Evolutionary conservation across 2,113 vertebrate species (phyloP), one percentile per base, ranked within the genome.

Genomic region (Tragulus kanchil): DNA sequence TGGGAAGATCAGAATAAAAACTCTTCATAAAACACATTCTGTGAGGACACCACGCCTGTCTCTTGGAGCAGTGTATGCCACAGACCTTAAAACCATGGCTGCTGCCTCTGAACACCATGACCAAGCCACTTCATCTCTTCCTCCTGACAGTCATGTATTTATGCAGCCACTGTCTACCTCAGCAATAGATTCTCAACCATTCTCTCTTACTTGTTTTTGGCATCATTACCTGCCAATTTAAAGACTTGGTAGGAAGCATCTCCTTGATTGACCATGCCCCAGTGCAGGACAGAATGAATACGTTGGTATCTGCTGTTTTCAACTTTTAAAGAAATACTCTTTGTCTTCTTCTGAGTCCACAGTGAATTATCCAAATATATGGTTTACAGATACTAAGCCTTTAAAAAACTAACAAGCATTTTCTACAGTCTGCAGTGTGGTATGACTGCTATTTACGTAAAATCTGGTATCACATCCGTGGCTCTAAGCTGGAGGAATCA

Each of bases 401-500:
- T 19, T 28, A 71, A 69, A 36, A 67, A 36, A 19, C 6, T 25
- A 58, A 9, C 13, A 62, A 28, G 25, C 6, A 45, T 25, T 11
- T 10, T 73, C 14, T 26, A 50, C 0, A 7, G 9, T 42, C 19
- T 65, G 13, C 21, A 69, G 23, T 7, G 7, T 15, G 21, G 7
- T 42, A 10, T 50, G 10, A 50, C 5, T 65, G 85, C 16, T 48
- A 15, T 11, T 85, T 86, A 36, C 8, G 8, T 58, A 54, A 28
- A 54, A 23, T 65, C 10, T 21, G 23, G 14, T 31, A 19, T 3
- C 59, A 4, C 42, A 25, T 48, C 26, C 19, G 21, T 15, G 12
- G 17, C 9, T 79, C 0, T 17, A 58, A 23, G 12, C 1, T 28
- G 4, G 12, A 28, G 14, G 23, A 26, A 17, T n/a, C n/a, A n/a